These are phyloP conservation scores for Calonectris borealis DNA, from an alignment of 2,113 vertebrate species.

Conservation along the genomic window DNA sequence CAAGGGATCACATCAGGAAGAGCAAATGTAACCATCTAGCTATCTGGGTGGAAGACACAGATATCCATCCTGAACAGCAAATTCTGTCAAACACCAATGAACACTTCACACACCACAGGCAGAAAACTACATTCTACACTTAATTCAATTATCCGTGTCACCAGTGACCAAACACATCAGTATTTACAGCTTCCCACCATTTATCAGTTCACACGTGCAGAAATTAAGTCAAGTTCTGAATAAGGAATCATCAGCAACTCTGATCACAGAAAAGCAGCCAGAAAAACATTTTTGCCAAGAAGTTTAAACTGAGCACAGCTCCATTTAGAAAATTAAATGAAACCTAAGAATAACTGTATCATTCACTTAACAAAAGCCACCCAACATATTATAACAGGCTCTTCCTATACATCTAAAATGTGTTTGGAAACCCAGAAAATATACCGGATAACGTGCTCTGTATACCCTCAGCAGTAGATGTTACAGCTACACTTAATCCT, in stretches of 20 bases:
- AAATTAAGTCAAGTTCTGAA: neutral
- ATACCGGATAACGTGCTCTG: neutral
- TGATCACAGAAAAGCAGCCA: neutral
- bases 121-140: neutral
- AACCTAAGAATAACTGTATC: neutral
- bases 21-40: neutral
- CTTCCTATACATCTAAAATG: neutral
- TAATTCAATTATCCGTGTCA: neutral
- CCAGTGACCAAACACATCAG: neutral
- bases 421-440: neutral
- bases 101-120: neutral
- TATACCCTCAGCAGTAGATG: neutral
- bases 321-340: neutral
- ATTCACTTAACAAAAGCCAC: neutral
- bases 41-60: neutral
- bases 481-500: slow-evolving; percentile 33
- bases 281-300: neutral
- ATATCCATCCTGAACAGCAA: neutral
- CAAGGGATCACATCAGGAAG: neutral
- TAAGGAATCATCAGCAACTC: neutral
- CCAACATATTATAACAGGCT: neutral
- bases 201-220: neutral
- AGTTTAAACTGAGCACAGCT: neutral
- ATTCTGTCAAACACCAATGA: neutral
- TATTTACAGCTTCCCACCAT: neutral